Evolutionary conservation across 2,113 vertebrate species (phyloP).

Genomic region (Zosterops japonicus): DNA sequence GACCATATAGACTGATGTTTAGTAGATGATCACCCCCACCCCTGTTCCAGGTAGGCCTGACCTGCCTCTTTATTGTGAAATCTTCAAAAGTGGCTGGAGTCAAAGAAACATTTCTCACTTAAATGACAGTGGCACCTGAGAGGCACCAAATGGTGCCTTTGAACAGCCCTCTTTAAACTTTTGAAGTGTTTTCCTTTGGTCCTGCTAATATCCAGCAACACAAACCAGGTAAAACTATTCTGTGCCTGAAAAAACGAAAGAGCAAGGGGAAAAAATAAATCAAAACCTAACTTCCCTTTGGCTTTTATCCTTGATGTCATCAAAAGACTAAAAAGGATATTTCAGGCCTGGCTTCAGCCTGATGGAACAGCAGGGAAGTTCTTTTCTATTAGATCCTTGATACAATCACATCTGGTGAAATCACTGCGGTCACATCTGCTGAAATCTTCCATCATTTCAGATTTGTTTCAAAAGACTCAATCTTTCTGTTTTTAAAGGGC

Average conservation of each 20-base stretch:
- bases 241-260: neutral
- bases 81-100: neutral
- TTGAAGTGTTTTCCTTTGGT: conserved; percentile 43
- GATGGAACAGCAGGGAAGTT: conserved; percentile 66
- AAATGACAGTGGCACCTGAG: neutral
- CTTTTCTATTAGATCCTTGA: conserved; percentile 63
- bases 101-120: neutral
- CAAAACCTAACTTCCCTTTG: conserved; percentile 51
- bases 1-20: neutral
- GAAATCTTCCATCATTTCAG: conserved; percentile 57
- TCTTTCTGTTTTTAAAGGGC: conserved; percentile 53
- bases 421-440: conserved; percentile 56
- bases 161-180: neutral
- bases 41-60: neutral
- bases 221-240: conserved; percentile 49
- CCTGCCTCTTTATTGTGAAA: neutral
- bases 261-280: conserved; percentile 33
- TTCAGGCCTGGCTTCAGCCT: conserved; percentile 46
- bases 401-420: conserved; percentile 59
- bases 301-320: conserved; percentile 65
- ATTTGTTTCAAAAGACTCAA: conserved; percentile 62
- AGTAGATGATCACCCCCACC: neutral
- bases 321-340: conserved; percentile 59
- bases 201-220: neutral
- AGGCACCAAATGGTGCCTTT: neutral